Percentiles rank a stretch among this genome's conserved stretches.
Conservation (phyloP, 1,140 invertebrate species). For the Limonius californicus region DNA sequence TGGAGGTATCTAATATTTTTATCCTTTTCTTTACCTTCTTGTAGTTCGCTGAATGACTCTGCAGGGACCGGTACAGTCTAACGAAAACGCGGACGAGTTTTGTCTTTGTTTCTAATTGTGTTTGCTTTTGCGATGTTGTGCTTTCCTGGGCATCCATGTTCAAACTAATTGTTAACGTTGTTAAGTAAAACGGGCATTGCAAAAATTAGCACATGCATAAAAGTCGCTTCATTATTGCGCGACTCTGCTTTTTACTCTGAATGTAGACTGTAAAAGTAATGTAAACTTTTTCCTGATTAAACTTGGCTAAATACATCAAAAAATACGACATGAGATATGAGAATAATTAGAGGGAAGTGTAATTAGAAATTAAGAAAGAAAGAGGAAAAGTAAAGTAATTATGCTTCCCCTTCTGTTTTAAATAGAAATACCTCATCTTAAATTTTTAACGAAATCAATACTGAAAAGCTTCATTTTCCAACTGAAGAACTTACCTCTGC, state of each 20-base stretch:
- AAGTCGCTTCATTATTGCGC: too few species aligned
- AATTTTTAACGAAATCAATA: too few species aligned
- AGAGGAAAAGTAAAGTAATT: background rate
- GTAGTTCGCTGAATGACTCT: background rate
- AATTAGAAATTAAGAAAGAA: background rate
- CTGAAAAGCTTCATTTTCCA: too few species aligned
- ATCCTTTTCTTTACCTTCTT: background rate
- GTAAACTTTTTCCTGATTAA: background rate
- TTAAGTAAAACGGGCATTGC: too few species aligned
- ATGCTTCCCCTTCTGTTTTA: background rate
- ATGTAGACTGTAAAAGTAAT: background rate
- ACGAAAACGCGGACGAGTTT: background rate
- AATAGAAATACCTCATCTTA: background rate
- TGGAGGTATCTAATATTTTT: conserved; percentile 1
- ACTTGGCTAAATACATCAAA: background rate
- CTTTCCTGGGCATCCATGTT: too few species aligned
- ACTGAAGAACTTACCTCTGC: too few species aligned
- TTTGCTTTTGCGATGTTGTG: too few species aligned
- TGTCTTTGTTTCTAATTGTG: too few species aligned
- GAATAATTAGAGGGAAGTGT: background rate
- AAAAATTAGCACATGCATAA: too few species aligned
- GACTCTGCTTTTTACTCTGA: background rate
- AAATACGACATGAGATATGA: background rate
- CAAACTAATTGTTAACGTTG: too few species aligned
- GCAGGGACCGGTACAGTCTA: background rate